A percentile compares a stretch with the other conserved stretches of the same genome.
Evolutionary conservation across 2,888 invertebrate species (phyloP).

Genomic region (Lasius platythorax): DNA sequence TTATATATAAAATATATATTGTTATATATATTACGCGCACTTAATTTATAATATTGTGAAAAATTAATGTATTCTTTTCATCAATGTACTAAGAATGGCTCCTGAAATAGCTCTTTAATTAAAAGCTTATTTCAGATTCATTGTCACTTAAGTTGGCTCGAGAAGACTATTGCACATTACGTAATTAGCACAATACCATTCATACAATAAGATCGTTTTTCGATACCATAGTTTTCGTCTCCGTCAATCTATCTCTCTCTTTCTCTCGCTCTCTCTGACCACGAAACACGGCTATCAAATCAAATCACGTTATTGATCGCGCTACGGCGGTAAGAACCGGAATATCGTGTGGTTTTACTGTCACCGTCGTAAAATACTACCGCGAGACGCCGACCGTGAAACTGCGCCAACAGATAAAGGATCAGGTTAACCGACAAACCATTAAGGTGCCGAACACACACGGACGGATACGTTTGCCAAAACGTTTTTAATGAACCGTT

Average conservation of each 20-base stretch:
- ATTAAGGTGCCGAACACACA: constrained; percentile 52
- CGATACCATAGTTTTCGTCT: background rate
- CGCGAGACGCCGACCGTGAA: constrained; percentile 62
- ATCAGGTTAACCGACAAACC: constrained; percentile 55
- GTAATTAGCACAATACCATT: background rate
- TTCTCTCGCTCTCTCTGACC: background rate
- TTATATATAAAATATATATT: background rate
- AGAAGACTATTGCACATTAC: background rate
- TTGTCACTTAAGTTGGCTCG: background rate
- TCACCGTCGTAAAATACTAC: constrained; percentile 59
- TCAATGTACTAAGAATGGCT: background rate
- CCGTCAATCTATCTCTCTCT: background rate
- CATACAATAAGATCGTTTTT: background rate
- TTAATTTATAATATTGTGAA: background rate
- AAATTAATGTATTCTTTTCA: background rate
- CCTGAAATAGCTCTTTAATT: background rate
- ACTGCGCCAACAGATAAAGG: constrained; percentile 64
- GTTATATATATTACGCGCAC: too few species aligned
- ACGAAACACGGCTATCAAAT: constrained; percentile 43
- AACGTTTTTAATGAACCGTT: background rate
- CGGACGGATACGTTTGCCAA: constrained; percentile 9
- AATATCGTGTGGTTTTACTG: constrained; percentile 63
- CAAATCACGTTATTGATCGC: constrained; percentile 58
- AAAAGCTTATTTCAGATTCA: background rate
- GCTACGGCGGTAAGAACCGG: constrained; percentile 30